Percentiles rank a stretch among this genome's conserved stretches.
phyloP scores from a whole-genome alignment of 2,888 invertebrate species.

The Embidobia sp. region DNA sequence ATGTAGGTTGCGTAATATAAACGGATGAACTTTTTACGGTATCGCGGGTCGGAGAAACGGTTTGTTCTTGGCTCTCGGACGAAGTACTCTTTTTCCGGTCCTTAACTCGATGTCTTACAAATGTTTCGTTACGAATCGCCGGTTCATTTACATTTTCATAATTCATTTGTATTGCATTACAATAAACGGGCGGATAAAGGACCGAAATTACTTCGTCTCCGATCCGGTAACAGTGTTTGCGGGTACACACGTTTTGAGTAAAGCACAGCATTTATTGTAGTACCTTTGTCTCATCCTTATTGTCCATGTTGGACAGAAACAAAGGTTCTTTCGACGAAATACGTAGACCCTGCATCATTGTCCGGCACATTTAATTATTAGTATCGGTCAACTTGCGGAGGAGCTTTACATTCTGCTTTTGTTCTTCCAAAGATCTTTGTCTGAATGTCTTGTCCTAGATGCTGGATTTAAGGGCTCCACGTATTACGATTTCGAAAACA shows the following conservation, averaged over 20 bases:
- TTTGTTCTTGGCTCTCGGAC: not conserved
- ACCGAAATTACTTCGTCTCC: constrained; percentile 10
- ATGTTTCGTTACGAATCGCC: too few relatives aligned
- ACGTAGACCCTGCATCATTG: constrained; percentile 22
- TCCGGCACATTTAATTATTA: constrained; percentile 34
- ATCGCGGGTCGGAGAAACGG: constrained; percentile 12
- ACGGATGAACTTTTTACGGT: constrained; percentile 19
- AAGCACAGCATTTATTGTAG: constrained; percentile 13
- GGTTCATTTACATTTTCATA: too few relatives aligned
- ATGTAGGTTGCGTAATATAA: too few relatives aligned
- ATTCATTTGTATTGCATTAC: too few relatives aligned
- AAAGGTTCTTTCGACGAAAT: constrained; percentile 37
- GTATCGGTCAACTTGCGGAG: constrained; percentile 7
- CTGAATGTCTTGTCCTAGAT: not conserved
- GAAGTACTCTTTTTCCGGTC: not conserved
- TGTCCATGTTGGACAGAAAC: constrained; percentile 50
- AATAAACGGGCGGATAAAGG: not conserved
- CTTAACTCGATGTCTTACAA: too few relatives aligned
- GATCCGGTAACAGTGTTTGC: not conserved
- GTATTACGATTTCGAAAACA: not conserved
- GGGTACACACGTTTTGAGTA: constrained; percentile 32
- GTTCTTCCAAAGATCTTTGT: constrained; percentile 34
- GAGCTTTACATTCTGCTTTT: constrained; percentile 26
- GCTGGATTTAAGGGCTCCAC: not conserved
- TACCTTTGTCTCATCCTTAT: constrained; percentile 53